Conservation (phyloP, 2,888 invertebrate species). For the Leptopterna dolabrata region DNA sequence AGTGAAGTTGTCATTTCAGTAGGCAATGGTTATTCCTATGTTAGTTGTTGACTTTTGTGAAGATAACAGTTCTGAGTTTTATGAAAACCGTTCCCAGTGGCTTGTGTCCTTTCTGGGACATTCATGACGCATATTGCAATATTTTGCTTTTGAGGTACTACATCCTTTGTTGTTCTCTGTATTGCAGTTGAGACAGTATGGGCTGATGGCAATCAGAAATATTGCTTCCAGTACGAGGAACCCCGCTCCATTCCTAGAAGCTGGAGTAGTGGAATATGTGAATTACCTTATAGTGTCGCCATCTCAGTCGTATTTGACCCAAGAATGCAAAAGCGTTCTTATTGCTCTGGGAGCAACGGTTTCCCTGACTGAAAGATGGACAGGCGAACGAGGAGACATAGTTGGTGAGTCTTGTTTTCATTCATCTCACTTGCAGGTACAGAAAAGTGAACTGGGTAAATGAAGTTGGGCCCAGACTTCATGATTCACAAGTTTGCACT, state of each 20-base stretch:
- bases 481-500: no score
- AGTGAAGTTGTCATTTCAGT: no score
- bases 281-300: not conserved
- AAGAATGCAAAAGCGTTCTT: not conserved
- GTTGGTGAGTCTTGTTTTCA: not conserved
- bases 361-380: not conserved
- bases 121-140: no score
- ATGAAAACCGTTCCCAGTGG: no score
- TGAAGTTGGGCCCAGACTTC: no score
- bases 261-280: not conserved
- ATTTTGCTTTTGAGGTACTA: no score
- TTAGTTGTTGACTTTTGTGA: no score
- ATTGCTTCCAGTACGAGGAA: not conserved
- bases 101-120: no score
- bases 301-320: not conserved
- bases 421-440: no score
- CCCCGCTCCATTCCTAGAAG: not conserved
- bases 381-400: constrained; percentile 12
- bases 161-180: not conserved
- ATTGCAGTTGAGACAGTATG: not conserved
- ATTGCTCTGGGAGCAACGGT: constrained; percentile 13
- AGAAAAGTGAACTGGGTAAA: no score
- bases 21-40: no score
- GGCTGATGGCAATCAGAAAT: constrained; percentile 17
- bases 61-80: no score